Percentiles rank a stretch among this genome's conserved stretches.
These are phyloP conservation scores for Glareola pratincola DNA, from an alignment of 2,113 vertebrate species.

Conservation along the genomic window DNA sequence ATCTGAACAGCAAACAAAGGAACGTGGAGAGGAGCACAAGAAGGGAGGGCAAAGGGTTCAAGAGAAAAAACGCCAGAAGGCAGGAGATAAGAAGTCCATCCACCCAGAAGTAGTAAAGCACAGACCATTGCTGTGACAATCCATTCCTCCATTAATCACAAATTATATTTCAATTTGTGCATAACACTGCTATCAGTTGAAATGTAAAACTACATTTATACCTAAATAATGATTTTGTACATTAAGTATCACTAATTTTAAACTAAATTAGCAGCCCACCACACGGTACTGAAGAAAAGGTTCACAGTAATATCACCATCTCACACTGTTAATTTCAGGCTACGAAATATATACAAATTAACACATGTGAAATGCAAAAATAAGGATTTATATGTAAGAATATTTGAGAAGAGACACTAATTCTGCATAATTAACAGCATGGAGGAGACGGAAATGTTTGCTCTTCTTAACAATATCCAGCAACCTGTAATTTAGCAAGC, in stretches of 20 bases:
- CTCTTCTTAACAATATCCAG: neutral
- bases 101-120: neutral
- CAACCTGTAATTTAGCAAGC: constrained; percentile 9
- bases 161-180: neutral
- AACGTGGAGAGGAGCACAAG: neutral
- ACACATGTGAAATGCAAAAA: constrained; percentile 25
- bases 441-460: constrained; percentile 11
- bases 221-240: neutral
- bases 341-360: constrained; percentile 2
- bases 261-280: neutral
- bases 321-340: neutral
- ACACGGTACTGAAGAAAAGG: neutral
- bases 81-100: neutral
- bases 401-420: constrained; percentile 2
- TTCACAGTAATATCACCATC: neutral
- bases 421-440: constrained; percentile 28
- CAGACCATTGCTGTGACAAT: neutral
- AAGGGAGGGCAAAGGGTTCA: neutral
- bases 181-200: neutral
- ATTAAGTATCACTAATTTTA: neutral
- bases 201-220: neutral
- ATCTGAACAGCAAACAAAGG: neutral
- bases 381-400: neutral
- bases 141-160: neutral
- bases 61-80: neutral